Evolutionary conservation across 2,888 invertebrate genomes (phyloP), one percentile per base, ranked within the genome.

Genomic region (Drosophila antonietae): DNA sequence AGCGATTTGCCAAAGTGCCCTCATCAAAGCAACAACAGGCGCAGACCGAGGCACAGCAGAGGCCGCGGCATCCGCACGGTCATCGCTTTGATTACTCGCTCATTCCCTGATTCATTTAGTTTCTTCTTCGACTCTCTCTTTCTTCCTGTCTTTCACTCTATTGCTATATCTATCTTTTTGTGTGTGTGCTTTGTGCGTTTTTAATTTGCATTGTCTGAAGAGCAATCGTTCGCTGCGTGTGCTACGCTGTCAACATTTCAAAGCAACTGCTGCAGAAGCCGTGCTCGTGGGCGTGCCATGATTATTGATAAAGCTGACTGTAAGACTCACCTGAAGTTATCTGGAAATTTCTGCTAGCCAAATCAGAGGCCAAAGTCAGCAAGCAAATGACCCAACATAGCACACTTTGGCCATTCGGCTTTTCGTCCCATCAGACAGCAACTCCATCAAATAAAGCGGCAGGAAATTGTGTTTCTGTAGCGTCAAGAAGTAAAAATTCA

Each of bases 1-100:
- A 80, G 59, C 80, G 78, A 80, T 85, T 89, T 85, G 81, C 61
- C 70, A 75, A 88, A 88, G 84, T 88, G 85, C 76, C 87, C 78
- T 88, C 90, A 90, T 88, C 90, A 86, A 82, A 82, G 80, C 77
- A 80, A 88, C 76, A 87, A 80, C 90, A 87, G 90, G 88, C 90
- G 60, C 88, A 60, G 68, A 15, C 33, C 23, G 18, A 31, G 47
- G 37, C 43, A 47, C 37, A 60, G 66, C 20, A 8, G 15, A 33
- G 46, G 35, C 41, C 18, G 41, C 14, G 64, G 47, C 73, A 58
- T 75, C 60, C 65, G 57, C 70, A 64, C 61, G 64, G 68, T 68
- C 64, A 64, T 70, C 64, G 51, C 79, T 79, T 66, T 78, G 81
- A 77, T 79, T 75, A 66, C 62, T 79, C 60, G 44, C 51, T 59